A percentile compares a stretch with the other conserved stretches of the same genome.
phyloP scores from a whole-genome alignment of 2,888 invertebrate species.

The Dynastes tityus region DNA sequence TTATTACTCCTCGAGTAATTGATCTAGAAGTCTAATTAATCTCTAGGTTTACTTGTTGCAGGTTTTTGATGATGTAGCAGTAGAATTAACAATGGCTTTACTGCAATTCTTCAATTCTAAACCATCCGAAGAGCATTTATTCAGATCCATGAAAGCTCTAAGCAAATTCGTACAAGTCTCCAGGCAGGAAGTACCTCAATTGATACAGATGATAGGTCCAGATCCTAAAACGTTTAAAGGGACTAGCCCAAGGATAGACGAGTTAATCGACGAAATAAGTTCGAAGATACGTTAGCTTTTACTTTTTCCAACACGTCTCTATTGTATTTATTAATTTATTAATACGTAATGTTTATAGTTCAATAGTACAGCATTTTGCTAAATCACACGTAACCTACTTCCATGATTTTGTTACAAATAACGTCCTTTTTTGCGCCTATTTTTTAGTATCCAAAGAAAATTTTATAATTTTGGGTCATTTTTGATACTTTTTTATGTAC shows the following conservation, averaged over 20 bases:
- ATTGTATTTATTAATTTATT: constrained; percentile 18
- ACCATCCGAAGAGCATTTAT: constrained; percentile 86
- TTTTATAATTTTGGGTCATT: constrained; percentile 15
- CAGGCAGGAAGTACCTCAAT: constrained; percentile 87
- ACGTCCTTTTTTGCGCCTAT: constrained; percentile 18
- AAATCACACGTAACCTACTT: constrained; percentile 25
- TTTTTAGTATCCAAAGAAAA: constrained; percentile 18
- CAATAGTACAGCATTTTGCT: constrained; percentile 21
- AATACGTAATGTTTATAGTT: constrained; percentile 26
- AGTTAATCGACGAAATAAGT: constrained; percentile 84
- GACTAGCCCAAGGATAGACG: constrained; percentile 85
- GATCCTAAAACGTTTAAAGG: constrained; percentile 88
- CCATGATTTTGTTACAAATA: constrained; percentile 29
- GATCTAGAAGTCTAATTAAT: not conserved
- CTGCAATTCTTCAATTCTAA: constrained; percentile 89
- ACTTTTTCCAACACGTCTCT: constrained; percentile 18
- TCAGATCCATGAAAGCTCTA: constrained; percentile 85
- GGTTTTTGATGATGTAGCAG: constrained; percentile 96
- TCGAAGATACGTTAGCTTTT: constrained; percentile 74
- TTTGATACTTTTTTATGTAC: constrained; percentile 46
- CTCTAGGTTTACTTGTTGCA: constrained; percentile 65
- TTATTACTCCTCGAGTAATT: not conserved
- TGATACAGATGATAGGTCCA: constrained; percentile 93
- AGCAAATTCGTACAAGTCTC: constrained; percentile 83
- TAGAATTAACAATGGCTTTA: constrained; percentile 92